Conservation (phyloP, 2,888 invertebrate species). For the Scaptomyza cyrtandrae region DNA sequence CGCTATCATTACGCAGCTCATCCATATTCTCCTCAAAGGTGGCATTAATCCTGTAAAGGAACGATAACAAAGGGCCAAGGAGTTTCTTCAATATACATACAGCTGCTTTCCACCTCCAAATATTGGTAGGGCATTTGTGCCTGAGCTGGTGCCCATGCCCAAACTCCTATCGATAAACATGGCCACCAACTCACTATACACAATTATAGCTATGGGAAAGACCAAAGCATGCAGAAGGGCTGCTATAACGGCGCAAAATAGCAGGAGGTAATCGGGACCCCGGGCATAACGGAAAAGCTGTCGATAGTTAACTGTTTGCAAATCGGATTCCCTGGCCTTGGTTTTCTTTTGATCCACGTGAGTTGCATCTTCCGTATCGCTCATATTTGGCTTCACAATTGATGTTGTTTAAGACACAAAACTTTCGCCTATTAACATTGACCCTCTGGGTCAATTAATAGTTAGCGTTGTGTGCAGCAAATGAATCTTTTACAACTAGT, state of each 20-base stretch:
- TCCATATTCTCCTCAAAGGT: constrained; percentile 85
- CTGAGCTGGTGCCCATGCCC: constrained; percentile 86
- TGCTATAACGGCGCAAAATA: constrained; percentile 86
- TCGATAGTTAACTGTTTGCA: constrained; percentile 62
- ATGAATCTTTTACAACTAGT: constrained; percentile 14
- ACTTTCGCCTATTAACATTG: constrained; percentile 56
- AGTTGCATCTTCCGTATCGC: constrained; percentile 21
- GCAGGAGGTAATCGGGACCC: constrained; percentile 85
- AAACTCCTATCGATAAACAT: constrained; percentile 88
- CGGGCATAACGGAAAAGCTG: constrained; percentile 87
- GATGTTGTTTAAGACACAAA: constrained; percentile 27
- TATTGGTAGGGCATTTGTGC: constrained; percentile 85
- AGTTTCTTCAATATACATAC: constrained; percentile 69
- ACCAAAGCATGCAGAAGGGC: constrained; percentile 87
- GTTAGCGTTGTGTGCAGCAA: constrained; percentile 44
- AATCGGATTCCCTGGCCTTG: constrained; percentile 28
- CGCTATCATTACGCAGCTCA: constrained; percentile 87
- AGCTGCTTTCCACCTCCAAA: constrained; percentile 88
- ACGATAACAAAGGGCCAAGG: not conserved
- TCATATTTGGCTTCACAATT: constrained; percentile 36
- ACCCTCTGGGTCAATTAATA: constrained; percentile 71
- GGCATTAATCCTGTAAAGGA: constrained; percentile 85
- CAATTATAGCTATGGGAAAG: constrained; percentile 88
- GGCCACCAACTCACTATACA: constrained; percentile 89
- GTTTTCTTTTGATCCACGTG: constrained; percentile 38